A percentile compares a stretch with the other conserved stretches of the same genome.
phyloP scores from a whole-genome alignment of 2,113 vertebrate genomes.

The Hiodon alosoides region DNA sequence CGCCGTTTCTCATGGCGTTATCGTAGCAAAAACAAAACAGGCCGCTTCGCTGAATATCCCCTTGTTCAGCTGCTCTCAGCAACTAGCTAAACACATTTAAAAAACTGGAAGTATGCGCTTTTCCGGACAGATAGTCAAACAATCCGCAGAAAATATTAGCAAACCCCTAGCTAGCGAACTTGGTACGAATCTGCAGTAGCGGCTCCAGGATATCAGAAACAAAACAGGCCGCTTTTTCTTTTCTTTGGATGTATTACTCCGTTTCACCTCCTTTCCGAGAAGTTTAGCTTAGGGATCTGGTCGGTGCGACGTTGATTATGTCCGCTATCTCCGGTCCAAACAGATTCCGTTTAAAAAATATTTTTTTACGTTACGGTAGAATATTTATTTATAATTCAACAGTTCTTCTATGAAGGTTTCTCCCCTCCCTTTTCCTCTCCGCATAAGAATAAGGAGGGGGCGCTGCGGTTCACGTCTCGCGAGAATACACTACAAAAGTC shows the following conservation, averaged over 20 bases:
- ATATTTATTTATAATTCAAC: slow-evolving; percentile 52
- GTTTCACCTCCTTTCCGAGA: slow-evolving; percentile 24
- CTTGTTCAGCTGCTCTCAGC: neutral
- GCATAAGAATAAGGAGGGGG: slow-evolving; percentile 51
- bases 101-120: too few species aligned
- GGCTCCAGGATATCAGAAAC: slow-evolving; percentile 50
- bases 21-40: slow-evolving; percentile 61
- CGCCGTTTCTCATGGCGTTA: slow-evolving; percentile 55
- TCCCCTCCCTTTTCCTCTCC: slow-evolving; percentile 49
- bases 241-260: slow-evolving; percentile 41
- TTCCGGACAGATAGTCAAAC: neutral
- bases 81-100: too few species aligned
- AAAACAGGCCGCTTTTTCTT: slow-evolving; percentile 58
- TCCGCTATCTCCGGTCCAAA: slow-evolving; percentile 10
- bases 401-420: slow-evolving; percentile 40
- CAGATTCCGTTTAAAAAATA: slow-evolving; percentile 12
- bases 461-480: slow-evolving; percentile 58
- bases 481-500: slow-evolving; percentile 40
- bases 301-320: neutral
- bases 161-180: too few species aligned
- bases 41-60: slow-evolving; percentile 40
- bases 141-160: neutral
- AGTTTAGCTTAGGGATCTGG: slow-evolving; percentile 12
- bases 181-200: slow-evolving; percentile 30
- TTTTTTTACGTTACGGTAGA: slow-evolving; percentile 23